A percentile compares a stretch with the other conserved stretches of the same genome.
Evolutionary conservation across 2,888 invertebrate genomes (phyloP).

Genomic region (Melanophora roralis): DNA sequence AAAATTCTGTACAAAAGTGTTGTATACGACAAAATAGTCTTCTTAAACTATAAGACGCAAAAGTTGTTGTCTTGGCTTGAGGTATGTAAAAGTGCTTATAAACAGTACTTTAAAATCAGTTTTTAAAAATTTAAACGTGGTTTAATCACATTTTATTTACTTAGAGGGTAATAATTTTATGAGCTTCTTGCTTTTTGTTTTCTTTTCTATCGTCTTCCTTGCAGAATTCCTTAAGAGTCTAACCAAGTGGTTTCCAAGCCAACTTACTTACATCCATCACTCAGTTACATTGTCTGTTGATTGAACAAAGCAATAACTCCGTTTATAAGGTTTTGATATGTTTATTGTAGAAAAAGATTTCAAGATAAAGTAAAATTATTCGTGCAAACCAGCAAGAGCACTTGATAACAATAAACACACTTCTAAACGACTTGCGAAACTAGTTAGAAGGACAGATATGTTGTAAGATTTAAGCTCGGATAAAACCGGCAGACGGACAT

Average conservation of each 20-base stretch:
- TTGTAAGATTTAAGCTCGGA: conserved; percentile 25
- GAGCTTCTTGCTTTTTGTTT: not conserved
- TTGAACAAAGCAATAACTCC: conserved; percentile 61
- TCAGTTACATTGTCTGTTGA: conserved; percentile 55
- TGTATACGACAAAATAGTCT: conserved; percentile 4
- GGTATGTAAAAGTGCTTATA: conserved; percentile 23
- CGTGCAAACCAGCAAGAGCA: conserved; percentile 13
- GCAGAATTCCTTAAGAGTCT: conserved; percentile 63
- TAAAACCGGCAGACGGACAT: conserved; percentile 30
- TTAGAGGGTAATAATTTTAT: conserved; percentile 39
- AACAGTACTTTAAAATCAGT: conserved; percentile 21
- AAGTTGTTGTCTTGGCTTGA: not conserved
- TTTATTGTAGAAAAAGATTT: conserved; percentile 61
- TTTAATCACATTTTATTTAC: conserved; percentile 45
- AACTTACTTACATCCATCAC: conserved; percentile 58
- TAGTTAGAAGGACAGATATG: conserved; percentile 7
- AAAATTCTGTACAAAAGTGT: not conserved
- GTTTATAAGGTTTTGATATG: conserved; percentile 63
- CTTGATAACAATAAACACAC: conserved; percentile 21
- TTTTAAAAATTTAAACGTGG: not conserved
- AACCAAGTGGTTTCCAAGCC: conserved; percentile 62
- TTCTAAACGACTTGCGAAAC: conserved; percentile 1
- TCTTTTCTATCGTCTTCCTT: conserved; percentile 23
- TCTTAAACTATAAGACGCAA: conserved; percentile 5
- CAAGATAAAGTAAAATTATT: conserved; percentile 44